Evolutionary conservation across 2,113 vertebrate species (phyloP).

Genomic region (Thinocorus orbignyianus): DNA sequence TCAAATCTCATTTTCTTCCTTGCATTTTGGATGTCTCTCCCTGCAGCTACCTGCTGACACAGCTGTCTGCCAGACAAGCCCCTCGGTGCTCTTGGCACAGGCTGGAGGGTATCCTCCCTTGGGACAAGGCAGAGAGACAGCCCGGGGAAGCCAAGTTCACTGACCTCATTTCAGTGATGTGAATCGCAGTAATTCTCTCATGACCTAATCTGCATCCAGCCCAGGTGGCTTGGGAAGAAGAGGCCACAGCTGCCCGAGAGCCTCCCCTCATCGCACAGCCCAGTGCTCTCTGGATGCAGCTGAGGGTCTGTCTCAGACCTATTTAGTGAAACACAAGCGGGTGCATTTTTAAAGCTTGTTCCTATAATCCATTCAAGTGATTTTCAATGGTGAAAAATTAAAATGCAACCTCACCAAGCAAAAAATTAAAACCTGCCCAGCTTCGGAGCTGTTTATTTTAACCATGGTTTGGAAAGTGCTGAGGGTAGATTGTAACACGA

Average conservation of each 20-base stretch:
- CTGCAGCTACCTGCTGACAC: neutral
- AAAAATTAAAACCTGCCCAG: neutral
- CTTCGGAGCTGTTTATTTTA: slow-evolving; percentile 2
- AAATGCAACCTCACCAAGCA: slow-evolving; percentile 21
- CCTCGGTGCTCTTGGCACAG: fast-evolving
- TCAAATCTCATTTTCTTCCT: neutral
- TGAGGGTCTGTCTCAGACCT: neutral
- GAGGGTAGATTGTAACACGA: neutral
- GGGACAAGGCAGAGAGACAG: neutral
- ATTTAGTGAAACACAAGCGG: neutral
- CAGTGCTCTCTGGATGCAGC: neutral
- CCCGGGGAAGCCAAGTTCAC: fast-evolving
- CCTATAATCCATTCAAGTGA: neutral
- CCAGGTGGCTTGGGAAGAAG: neutral
- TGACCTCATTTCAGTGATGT: neutral
- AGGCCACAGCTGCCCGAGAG: neutral
- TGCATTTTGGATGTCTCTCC: neutral
- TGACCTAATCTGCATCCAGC: neutral
- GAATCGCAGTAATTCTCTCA: neutral
- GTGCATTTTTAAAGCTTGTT: neutral
- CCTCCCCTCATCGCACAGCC: fast-evolving
- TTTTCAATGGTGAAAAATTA: slow-evolving; percentile 5
- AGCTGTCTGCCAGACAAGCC: neutral
- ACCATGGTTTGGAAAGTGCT: neutral
- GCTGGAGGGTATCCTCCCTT: neutral